A percentile compares a stretch with the other conserved stretches of the same genome.
These are phyloP conservation scores for Boloria euphrosyne DNA, from an alignment of 2,888 invertebrate species.

Conservation along the genomic window DNA sequence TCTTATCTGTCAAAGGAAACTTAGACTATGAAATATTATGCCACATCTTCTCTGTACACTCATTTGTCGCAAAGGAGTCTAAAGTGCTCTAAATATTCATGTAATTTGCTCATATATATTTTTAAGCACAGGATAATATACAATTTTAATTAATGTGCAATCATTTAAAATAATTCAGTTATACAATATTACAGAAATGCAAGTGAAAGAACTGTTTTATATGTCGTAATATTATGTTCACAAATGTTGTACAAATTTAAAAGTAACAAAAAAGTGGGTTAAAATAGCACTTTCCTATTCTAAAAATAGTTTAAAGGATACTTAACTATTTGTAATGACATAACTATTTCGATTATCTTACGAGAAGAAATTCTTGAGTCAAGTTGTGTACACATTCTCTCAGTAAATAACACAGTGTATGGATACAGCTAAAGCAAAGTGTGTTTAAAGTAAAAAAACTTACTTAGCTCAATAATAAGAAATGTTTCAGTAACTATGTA, in stretches of 20 bases:
- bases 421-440: slow-evolving; percentile 13
- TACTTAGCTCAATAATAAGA: slow-evolving; percentile 24
- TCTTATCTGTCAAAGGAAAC: slow-evolving; percentile 53
- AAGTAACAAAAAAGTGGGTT: slow-evolving; percentile 11
- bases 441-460: slow-evolving; percentile 20
- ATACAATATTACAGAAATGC: background rate
- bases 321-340: slow-evolving; percentile 29
- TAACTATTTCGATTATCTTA: slow-evolving; percentile 29
- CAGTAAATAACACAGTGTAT: slow-evolving; percentile 21
- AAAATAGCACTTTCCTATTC: slow-evolving; percentile 5
- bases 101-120: background rate
- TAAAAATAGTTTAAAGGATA: slow-evolving; percentile 16
- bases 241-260: slow-evolving; percentile 4
- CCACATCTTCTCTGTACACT: slow-evolving; percentile 2
- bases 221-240: background rate
- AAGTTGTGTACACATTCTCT: slow-evolving; percentile 24
- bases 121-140: no score
- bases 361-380: slow-evolving; percentile 30
- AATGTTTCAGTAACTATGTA: slow-evolving; percentile 26
- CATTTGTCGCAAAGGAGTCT: background rate
- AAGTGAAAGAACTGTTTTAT: background rate
- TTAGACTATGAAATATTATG: slow-evolving; percentile 31
- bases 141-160: no score
- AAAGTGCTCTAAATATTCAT: background rate
- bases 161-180: background rate